A percentile compares a stretch with the other conserved stretches of the same genome.
phyloP scores from a whole-genome alignment of 2,888 invertebrate genomes.

The Lasioglossum lativentre region DNA sequence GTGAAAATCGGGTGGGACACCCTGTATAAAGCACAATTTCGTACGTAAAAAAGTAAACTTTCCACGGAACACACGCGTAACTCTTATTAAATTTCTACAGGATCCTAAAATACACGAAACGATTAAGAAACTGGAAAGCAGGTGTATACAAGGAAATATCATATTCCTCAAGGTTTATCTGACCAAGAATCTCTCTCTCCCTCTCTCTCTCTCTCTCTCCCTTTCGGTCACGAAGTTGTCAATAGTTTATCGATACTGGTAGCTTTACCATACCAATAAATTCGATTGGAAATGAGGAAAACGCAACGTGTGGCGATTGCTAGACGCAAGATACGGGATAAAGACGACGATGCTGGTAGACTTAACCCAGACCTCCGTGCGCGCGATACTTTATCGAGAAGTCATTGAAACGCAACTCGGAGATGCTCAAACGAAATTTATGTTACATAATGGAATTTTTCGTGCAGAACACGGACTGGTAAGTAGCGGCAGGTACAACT shows the following conservation, averaged over 20 bases:
- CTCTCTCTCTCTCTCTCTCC: too few species aligned
- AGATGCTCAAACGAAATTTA: slow-evolving; percentile 51
- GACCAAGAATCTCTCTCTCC: not conserved
- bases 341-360: not conserved
- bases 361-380: slow-evolving; percentile 19
- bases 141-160: slow-evolving; percentile 2
- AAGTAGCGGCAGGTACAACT: slow-evolving; percentile 42
- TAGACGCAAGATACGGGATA: slow-evolving; percentile 33
- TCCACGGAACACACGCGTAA: not conserved
- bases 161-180: not conserved
- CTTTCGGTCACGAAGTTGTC: not conserved
- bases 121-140: slow-evolving; percentile 11
- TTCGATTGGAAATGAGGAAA: slow-evolving; percentile 46
- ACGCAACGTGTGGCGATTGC: slow-evolving; percentile 22
- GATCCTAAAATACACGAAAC: not conserved
- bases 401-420: slow-evolving; percentile 12
- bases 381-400: slow-evolving; percentile 55
- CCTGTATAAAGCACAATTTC: not conserved
- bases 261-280: slow-evolving; percentile 26
- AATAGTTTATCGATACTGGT: slow-evolving; percentile 29
- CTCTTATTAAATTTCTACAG: not conserved
- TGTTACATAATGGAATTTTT: slow-evolving; percentile 37
- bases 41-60: not conserved
- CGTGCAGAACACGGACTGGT: slow-evolving; percentile 8
- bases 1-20: too few species aligned